Evolutionary conservation across 1,140 invertebrate genomes (phyloP).

Genomic region (Samia ricini): DNA sequence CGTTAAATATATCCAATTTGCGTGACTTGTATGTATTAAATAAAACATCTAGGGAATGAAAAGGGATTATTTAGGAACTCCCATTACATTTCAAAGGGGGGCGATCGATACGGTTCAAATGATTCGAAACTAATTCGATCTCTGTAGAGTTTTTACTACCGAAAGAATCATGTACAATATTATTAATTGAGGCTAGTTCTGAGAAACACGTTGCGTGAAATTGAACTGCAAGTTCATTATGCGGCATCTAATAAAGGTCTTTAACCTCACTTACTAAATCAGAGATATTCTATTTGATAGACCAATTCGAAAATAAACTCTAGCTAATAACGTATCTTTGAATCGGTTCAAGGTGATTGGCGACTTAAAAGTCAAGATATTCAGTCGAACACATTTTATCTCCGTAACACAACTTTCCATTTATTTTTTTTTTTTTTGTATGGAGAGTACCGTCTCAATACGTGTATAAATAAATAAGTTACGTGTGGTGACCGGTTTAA

Average conservation of each 20-base stretch:
- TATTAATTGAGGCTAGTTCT: neutral
- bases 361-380: neutral
- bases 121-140: constrained; percentile 19
- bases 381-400: neutral
- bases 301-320: constrained; percentile 34
- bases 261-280: constrained; percentile 30
- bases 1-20: constrained; percentile 16
- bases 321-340: constrained; percentile 20
- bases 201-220: neutral
- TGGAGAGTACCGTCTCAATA: neutral
- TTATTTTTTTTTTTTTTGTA: neutral
- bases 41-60: constrained; percentile 30
- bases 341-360: constrained; percentile 40
- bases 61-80: constrained; percentile 35
- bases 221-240: neutral
- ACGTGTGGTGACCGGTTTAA: neutral
- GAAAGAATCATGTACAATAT: neutral
- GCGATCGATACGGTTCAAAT: constrained; percentile 32
- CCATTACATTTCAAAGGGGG: constrained; percentile 35
- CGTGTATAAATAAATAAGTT: neutral
- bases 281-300: constrained; percentile 24
- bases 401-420: neutral
- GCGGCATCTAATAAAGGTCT: constrained; percentile 23
- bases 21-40: constrained; percentile 30
- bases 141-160: neutral